These are phyloP conservation scores for Uloborus plumipes DNA, from an alignment of 2,888 invertebrate species.

Conservation along the genomic window DNA sequence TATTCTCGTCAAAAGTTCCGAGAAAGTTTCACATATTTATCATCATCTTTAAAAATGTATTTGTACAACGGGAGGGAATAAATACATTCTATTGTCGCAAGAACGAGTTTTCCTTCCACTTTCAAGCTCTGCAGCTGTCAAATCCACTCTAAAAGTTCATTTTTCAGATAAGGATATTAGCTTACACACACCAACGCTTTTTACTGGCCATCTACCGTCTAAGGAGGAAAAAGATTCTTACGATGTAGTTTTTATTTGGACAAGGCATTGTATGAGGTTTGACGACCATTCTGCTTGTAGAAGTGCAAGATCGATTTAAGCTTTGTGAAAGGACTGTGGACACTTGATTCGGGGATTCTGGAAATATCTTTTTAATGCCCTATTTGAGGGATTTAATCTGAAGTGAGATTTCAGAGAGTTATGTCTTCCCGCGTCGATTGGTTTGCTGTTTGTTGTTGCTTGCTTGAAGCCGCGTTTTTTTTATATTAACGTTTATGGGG, in stretches of 20 bases:
- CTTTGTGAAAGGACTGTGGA: slow-evolving; percentile 12
- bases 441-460: too few relatives aligned
- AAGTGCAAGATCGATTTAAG: slow-evolving; percentile 34
- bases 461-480: too few relatives aligned
- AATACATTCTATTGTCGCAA: too few relatives aligned
- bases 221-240: background rate
- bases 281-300: slow-evolving; percentile 1
- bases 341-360: slow-evolving; percentile 28
- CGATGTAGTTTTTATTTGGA: slow-evolving; percentile 31
- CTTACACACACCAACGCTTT: background rate
- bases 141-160: slow-evolving; percentile 48
- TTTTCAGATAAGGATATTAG: slow-evolving; percentile 32
- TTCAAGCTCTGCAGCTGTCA: slow-evolving; percentile 30
- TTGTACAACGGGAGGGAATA: too few relatives aligned
- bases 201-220: background rate
- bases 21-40: too few relatives aligned
- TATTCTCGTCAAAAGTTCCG: too few relatives aligned
- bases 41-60: too few relatives aligned
- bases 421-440: slow-evolving; percentile 7
- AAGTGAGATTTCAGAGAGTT: slow-evolving; percentile 10
- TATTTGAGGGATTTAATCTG: slow-evolving; percentile 58
- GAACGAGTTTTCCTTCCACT: too few relatives aligned
- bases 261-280: slow-evolving; percentile 5
- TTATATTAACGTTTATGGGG: too few relatives aligned
- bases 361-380: slow-evolving; percentile 44